Base-by-base conservation (phyloP, 2,113 vertebrate genomes). In the Callithrix jacchus region DNA sequence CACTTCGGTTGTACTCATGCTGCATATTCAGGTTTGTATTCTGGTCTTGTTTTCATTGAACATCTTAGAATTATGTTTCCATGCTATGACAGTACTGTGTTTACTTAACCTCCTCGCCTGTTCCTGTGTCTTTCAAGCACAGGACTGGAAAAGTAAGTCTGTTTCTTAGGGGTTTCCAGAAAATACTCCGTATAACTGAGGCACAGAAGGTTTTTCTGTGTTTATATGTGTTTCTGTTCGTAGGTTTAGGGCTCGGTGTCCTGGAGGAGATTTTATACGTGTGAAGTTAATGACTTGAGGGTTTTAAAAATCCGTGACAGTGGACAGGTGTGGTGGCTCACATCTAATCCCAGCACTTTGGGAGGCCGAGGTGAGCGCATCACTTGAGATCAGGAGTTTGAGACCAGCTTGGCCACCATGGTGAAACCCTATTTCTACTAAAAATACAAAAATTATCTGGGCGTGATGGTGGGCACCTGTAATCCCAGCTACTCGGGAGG, bases 141-240 rank as follows among this genome's bases (percentile, higher is more conserved):
- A 80, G 32, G 77, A 14, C 76, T 91, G 77, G 52, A 42, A 42
- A 42, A 42, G 3, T 80, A 94, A 66, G 47, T 79, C 77, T 82
- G 54, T 54, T 70, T 73, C 82, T 54, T 54, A 58, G 71, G 58
- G 25, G 54, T 89, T 80, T 45, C 77, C 49, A 52, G 80, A 76
- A 64, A 77, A 40, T 74, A 56, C 17, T 92, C 8, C 86, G 49
- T 49, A 37, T 96, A 52, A 80, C 52, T 88, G 70, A 97, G 45
- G 64, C 54, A 68, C 9, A n/a, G 30, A 83, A 80, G 35, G 74
- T 74, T 56, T 35, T 14, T 87, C n/a, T 94, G 10, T 56, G 35
- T 71, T 49, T 85, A 0, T 54, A 2, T 94, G 17, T 90, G 45
- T 92, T 79, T 61, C 9, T 14, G 10, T 58, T 12, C 68, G 14